Evolutionary conservation across 1,140 invertebrate species (phyloP), one percentile per base, ranked within the genome.

Genomic region (Kradibia gibbosae): DNA sequence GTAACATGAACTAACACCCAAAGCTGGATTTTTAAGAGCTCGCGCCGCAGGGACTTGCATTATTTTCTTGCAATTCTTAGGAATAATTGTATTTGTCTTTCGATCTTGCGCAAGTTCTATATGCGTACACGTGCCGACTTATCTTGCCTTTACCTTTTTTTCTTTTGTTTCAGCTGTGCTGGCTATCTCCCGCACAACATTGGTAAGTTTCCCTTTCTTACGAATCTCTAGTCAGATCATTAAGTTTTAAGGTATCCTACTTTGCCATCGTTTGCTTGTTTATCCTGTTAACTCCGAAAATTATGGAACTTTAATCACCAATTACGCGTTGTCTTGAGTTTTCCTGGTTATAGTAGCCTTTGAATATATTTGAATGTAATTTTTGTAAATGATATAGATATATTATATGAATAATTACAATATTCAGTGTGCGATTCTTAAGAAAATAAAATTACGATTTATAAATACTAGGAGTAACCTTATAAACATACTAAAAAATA

Each of bases 161-260:
- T 85, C 85, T 85, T 85, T 83, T 89, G 84, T 91, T 91, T 87
- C 88, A 91, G 90, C 86, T 80, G 86, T 90, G 82, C 87, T 90
- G 87, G 89, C 87, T 87, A 87, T 89, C 84, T 74, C 84, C 84
- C 86, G 85, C 76, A 84, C 85, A 84, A 87, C 86, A 85, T 83
- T 86, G 89, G 90, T 91, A 84, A 89, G 90, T 89, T 83, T 82
- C 65, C 84, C 67, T 73, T 82, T 39, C 22, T 31, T 80, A 20
- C n/a, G 11, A 78, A 70, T 22, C 31, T 53, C 25, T 50, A 60
- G n/a, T 60, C 55, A 8, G 67, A 79, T 72, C 53, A 39, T 79
- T 60, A 79, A 79, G 28, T 5, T 60, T 53, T 39, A 50, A 62
- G 25, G 45, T 67, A 17, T 53, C 0, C 50, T 28, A n/a, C 34